Conservation (phyloP, 2,113 vertebrate species). For the Hydropotes inermis region DNA sequence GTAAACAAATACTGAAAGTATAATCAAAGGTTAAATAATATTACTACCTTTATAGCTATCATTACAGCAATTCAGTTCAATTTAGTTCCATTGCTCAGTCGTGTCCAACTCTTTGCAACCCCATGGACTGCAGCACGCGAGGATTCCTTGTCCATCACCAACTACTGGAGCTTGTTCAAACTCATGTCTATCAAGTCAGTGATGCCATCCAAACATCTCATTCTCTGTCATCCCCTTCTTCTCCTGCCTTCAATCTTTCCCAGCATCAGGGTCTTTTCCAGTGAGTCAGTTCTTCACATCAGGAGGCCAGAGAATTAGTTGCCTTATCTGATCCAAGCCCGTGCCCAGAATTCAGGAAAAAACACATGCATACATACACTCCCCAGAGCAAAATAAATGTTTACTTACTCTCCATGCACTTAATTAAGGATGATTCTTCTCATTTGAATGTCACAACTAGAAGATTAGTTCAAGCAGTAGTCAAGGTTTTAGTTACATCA, state of each 20-base stretch:
- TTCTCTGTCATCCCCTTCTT: neutral
- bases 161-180: neutral
- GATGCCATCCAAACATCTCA: neutral
- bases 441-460: neutral
- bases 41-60: neutral
- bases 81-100: neutral
- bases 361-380: neutral
- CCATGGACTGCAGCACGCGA: rapidly evolving
- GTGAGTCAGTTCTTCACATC: neutral
- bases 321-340: neutral
- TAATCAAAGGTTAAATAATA: neutral
- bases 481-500: neutral
- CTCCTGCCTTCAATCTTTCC: neutral
- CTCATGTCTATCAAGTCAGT: neutral
- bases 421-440: neutral
- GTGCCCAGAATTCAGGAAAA: neutral
- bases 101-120: neutral
- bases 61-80: neutral
- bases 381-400: neutral
- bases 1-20: neutral
- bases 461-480: neutral
- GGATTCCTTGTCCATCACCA: neutral
- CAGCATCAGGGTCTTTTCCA: neutral
- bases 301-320: neutral
- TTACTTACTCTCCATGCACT: neutral